phyloP scores from a whole-genome alignment of 2,888 invertebrate genomes.

The Stenolophus ochropezus region DNA sequence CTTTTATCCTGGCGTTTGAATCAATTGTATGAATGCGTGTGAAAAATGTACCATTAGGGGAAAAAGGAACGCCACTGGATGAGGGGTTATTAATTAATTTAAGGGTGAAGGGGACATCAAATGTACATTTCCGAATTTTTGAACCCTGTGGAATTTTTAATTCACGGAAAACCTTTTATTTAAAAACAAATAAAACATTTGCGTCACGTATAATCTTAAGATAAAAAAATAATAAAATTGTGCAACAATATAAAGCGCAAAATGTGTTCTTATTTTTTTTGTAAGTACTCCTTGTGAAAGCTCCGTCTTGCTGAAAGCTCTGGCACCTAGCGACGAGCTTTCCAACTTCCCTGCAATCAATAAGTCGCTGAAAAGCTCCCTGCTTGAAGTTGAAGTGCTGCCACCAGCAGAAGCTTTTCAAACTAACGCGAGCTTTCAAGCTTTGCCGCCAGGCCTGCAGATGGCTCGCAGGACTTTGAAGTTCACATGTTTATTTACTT shows the following conservation, averaged over 20 bases:
- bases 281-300: too few species aligned
- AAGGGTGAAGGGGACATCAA: not conserved
- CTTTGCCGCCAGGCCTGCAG: not conserved
- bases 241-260: too few species aligned
- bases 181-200: too few species aligned
- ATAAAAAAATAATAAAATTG: too few species aligned
- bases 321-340: conserved; percentile 45
- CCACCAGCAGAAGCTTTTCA: not conserved
- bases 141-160: not conserved
- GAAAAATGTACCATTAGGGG: conserved; percentile 5
- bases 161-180: too few species aligned
- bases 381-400: conserved; percentile 18
- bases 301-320: not conserved
- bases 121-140: not conserved
- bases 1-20: conserved; percentile 34
- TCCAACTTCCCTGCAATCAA: conserved; percentile 25
- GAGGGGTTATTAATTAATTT: conserved; percentile 9
- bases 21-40: conserved; percentile 19
- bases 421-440: conserved; percentile 37
- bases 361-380: not conserved
- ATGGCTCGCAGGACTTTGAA: conserved; percentile 1
- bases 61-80: not conserved
- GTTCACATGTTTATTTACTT: conserved; percentile 37
- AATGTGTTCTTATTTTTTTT: too few species aligned
- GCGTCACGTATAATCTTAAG: too few species aligned